Percentiles rank a stretch among this genome's conserved stretches.
These are phyloP conservation scores for Epizoanthus ramosus DNA, from an alignment of 92 coral and sea anemone genomes.

Conservation along the genomic window DNA sequence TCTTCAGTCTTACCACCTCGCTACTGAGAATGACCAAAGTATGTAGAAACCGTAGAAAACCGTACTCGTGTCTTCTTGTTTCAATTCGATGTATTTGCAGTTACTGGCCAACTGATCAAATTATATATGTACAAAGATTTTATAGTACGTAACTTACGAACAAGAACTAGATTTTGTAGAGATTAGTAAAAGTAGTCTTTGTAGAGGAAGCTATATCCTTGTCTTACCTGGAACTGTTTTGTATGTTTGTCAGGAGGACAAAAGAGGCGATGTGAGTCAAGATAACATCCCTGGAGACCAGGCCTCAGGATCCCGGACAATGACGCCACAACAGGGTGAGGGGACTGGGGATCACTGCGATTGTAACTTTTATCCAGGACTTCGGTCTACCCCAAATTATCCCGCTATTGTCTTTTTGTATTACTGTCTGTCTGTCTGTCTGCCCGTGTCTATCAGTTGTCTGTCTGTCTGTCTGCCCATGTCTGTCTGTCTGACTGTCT, in stretches of 20 bases:
- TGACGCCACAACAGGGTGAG: not conserved
- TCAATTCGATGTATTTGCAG: no score
- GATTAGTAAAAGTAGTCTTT: no score
- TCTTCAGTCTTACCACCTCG: no score
- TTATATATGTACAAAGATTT: no score
- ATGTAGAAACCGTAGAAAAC: no score
- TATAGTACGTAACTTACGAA: no score
- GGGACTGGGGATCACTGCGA: slow-evolving; percentile 9
- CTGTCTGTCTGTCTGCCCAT: not conserved
- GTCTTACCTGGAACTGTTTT: not conserved
- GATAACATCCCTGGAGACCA: not conserved
- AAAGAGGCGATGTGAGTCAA: not conserved
- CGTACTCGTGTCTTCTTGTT: no score
- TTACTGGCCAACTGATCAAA: no score
- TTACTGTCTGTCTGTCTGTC: not conserved
- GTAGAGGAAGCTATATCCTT: no score
- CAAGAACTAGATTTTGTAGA: no score
- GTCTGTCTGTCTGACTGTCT: no score
- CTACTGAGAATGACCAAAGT: no score
- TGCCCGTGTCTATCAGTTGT: not conserved
- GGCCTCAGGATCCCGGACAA: not conserved
- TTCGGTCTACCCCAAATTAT: not conserved
- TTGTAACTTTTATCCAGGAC: not conserved
- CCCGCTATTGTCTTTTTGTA: not conserved
- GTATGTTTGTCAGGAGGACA: slow-evolving; percentile 1